These are phyloP conservation scores for Otocyon megalotis DNA, from an alignment of 2,113 vertebrate genomes.

Conservation along the genomic window DNA sequence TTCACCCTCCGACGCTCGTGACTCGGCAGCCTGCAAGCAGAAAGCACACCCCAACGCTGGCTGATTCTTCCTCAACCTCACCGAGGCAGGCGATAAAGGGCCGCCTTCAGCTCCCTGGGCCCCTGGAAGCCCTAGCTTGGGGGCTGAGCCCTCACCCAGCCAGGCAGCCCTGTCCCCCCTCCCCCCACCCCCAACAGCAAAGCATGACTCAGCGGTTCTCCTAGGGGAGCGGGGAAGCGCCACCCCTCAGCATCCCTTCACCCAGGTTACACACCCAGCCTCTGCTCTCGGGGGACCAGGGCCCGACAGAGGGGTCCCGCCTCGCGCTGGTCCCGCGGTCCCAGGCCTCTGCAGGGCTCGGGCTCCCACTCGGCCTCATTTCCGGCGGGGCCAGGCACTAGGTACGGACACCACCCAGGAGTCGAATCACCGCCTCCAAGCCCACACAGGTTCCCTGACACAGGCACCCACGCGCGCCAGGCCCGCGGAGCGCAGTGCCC, in stretches of 20 bases:
- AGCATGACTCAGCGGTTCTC: slow-evolving; percentile 79
- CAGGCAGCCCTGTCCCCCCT: neutral
- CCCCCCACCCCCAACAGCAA: neutral
- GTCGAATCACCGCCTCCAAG: neutral
- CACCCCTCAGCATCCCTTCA: neutral
- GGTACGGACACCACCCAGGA: neutral
- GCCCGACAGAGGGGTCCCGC: neutral
- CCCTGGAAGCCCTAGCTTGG: neutral
- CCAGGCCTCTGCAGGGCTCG: neutral
- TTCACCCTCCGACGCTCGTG: neutral
- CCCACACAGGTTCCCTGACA: neutral
- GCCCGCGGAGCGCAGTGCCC: neutral
- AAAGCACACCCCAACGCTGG: neutral
- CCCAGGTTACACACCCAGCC: neutral
- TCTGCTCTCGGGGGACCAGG: neutral
- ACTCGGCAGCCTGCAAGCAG: neutral
- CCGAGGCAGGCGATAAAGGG: slow-evolving; percentile 23
- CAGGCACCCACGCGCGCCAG: neutral
- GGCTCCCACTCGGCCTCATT: neutral
- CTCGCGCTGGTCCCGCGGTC: neutral
- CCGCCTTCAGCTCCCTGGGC: neutral
- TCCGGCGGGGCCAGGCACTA: slow-evolving; percentile 17
- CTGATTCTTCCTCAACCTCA: neutral
- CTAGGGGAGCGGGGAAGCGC: neutral
- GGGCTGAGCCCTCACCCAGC: neutral